A percentile compares a stretch with the other conserved stretches of the same genome.
Evolutionary conservation across 2,888 invertebrate genomes (phyloP).

Genomic region (Ophion obscuratus): DNA sequence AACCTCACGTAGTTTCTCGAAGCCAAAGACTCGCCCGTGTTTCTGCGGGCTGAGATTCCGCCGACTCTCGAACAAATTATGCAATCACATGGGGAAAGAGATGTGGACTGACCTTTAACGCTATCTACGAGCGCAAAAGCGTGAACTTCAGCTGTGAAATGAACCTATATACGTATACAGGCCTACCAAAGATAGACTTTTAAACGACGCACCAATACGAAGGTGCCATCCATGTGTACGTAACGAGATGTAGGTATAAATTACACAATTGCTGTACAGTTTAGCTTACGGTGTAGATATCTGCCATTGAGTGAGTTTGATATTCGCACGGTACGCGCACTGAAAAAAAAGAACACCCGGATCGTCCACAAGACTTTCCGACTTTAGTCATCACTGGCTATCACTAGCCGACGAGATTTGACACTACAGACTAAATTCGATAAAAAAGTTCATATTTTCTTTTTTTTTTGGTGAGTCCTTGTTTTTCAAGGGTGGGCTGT

Average conservation of each 20-base stretch:
- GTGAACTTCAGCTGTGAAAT: conserved; percentile 44
- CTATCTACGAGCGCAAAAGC: conserved; percentile 42
- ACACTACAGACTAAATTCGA: not conserved
- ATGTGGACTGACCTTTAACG: conserved; percentile 70
- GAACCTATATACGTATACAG: conserved; percentile 4
- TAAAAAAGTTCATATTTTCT: not conserved
- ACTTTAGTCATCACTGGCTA: too few species aligned
- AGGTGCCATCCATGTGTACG: not conserved
- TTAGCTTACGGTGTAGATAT: conserved; percentile 19
- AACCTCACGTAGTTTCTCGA: not conserved
- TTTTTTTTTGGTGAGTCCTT: not conserved
- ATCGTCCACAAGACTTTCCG: conserved; percentile 2
- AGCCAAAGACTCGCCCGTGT: conserved; percentile 12
- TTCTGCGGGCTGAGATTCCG: not conserved
- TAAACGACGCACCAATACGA: not conserved
- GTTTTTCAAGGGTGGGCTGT: not conserved
- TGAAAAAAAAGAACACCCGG: conserved; percentile 24
- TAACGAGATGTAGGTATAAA: conserved; percentile 4
- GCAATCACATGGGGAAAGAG: conserved; percentile 60
- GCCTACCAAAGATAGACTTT: not conserved
- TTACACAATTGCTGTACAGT: conserved; percentile 7
- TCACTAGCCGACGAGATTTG: too few species aligned
- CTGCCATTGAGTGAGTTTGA: conserved; percentile 32
- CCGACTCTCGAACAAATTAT: conserved; percentile 62
- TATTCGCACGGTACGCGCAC: conserved; percentile 52